A percentile compares a stretch with the other conserved stretches of the same genome.
Evolutionary conservation across 30 jellyfish, hydroid and myxozoan genomes (phyloP).

Genomic region (Aurelia aurita complex sp. Pacific): DNA sequence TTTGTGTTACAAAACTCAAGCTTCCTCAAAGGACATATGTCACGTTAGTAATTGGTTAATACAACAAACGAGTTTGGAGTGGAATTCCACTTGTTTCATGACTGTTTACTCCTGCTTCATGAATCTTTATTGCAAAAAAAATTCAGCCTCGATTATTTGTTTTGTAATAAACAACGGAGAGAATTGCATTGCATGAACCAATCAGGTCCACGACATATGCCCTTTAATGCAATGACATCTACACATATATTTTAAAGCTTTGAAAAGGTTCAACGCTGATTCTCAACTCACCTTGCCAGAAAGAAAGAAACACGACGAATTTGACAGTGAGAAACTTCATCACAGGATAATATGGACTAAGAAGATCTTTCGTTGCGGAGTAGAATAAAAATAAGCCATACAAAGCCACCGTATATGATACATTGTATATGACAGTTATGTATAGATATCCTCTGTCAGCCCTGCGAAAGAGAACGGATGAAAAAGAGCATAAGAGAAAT

Average conservation of each 20-base stretch:
- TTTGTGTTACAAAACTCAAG: too few species aligned
- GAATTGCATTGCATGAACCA: too few species aligned
- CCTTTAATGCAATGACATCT: neutral
- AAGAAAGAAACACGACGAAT: constrained; percentile 87
- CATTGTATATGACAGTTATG: constrained; percentile 83
- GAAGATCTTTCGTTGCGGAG: constrained; percentile 86
- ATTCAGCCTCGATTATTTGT: too few species aligned
- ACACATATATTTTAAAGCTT: neutral
- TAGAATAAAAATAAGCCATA: constrained; percentile 91
- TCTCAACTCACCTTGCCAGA: constrained; percentile 92
- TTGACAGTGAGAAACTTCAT: constrained; percentile 91
- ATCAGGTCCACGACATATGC: too few species aligned
- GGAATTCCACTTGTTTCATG: too few species aligned
- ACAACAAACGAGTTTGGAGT: too few species aligned
- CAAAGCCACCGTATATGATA: constrained; percentile 88
- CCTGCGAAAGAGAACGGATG: constrained; percentile 21
- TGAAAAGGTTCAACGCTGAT: neutral
- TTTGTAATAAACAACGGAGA: too few species aligned
- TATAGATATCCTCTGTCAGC: constrained; percentile 95
- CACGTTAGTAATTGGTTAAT: too few species aligned
- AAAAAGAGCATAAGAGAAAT: too few species aligned
- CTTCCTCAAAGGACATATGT: too few species aligned
- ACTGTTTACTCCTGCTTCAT: too few species aligned
- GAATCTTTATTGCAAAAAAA: too few species aligned
- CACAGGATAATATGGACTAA: constrained; percentile 94